Percentiles rank a stretch among this genome's conserved stretches.
Conservation (phyloP, 2,797 vertebrate genomes). For the Fratercula arctica region DNA sequence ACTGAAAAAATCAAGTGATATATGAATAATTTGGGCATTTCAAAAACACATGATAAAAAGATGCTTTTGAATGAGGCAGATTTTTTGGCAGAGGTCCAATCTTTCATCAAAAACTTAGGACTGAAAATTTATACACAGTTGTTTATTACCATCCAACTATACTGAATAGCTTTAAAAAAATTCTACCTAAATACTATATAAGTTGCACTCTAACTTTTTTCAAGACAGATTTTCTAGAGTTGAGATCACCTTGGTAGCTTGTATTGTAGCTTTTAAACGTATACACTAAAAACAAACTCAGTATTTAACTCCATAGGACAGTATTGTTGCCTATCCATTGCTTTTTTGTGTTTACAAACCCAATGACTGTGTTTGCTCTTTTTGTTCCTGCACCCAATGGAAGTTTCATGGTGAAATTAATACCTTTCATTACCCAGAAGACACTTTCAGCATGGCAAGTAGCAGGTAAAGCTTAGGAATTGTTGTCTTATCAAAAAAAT, state of each 20-base stretch:
- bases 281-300: not conserved
- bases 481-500: not conserved
- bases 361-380: not conserved
- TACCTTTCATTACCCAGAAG: not conserved
- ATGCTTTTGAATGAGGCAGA: not conserved
- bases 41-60: not conserved
- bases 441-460: not conserved
- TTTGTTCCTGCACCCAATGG: not conserved
- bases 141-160: not conserved
- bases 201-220: not conserved
- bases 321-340: not conserved
- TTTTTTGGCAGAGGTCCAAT: not conserved
- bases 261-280: not conserved
- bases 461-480: not conserved
- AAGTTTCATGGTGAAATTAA: not conserved
- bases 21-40: not conserved
- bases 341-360: not conserved
- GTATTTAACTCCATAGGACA: not conserved
- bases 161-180: not conserved
- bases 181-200: not conserved
- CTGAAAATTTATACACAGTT: not conserved
- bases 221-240: not conserved
- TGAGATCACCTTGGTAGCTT: not conserved
- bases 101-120: not conserved
- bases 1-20: not conserved